phyloP scores from a whole-genome alignment of 2,797 vertebrate genomes.

The Ciconia nigra region DNA sequence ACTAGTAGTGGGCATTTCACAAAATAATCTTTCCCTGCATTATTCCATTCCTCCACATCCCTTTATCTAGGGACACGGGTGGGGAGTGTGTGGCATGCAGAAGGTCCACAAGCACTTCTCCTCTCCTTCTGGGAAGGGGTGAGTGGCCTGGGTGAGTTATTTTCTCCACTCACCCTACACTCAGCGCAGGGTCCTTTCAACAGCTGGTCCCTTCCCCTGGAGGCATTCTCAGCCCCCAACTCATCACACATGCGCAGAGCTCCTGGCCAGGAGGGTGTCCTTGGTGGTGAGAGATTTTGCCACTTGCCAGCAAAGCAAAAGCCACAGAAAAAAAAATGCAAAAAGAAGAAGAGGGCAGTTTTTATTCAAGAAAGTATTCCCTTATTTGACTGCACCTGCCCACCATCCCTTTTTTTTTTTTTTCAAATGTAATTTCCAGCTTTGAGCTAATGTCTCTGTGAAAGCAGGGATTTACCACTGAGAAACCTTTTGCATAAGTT shows the following conservation, averaged over 20 bases:
- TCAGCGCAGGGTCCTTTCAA: background rate
- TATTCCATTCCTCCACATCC: background rate
- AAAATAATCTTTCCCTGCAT: background rate
- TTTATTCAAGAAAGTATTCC: background rate
- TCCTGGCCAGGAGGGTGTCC: background rate
- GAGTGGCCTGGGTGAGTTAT: background rate
- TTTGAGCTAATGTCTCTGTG: background rate
- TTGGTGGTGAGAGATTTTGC: background rate
- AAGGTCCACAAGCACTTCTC: background rate
- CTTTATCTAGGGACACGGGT: background rate
- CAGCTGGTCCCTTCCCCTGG: background rate
- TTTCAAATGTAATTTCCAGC: background rate
- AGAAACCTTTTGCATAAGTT: background rate
- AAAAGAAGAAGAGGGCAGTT: background rate
- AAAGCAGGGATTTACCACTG: background rate
- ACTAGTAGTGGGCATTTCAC: background rate
- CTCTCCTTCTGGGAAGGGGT: background rate
- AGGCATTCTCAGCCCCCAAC: background rate
- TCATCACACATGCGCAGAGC: background rate
- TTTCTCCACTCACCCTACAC: background rate
- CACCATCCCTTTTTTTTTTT: background rate
- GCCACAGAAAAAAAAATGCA: background rate
- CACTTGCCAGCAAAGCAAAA: background rate
- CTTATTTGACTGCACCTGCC: background rate
- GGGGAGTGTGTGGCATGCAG: rapidly evolving